Evolutionary conservation across 2,797 vertebrate genomes (phyloP).

Genomic region (Cryptoprocta ferox): DNA sequence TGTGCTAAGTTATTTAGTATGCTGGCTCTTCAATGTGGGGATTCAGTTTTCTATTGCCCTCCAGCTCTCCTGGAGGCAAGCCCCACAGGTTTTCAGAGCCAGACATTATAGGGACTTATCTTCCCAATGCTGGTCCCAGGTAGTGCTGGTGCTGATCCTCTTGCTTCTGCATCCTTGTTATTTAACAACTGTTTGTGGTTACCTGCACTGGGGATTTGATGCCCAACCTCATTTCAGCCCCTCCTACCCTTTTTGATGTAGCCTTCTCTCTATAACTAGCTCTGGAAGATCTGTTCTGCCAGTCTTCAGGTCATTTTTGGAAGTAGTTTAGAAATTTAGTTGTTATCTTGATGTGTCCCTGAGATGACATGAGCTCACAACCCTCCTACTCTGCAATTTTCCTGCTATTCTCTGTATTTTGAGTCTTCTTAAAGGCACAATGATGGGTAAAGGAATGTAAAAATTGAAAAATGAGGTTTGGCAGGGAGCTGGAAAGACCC

Average conservation of each 20-base stretch:
- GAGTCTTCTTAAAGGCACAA: background rate
- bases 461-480: background rate
- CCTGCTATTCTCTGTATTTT: background rate
- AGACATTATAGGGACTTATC: background rate
- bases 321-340: background rate
- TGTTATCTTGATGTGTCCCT: background rate
- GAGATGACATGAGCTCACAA: background rate
- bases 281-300: background rate
- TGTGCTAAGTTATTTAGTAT: too few relatives aligned
- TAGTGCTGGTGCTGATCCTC: background rate
- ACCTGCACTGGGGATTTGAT: background rate
- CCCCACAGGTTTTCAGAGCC: too few relatives aligned
- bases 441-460: background rate
- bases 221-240: background rate
- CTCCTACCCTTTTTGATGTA: background rate
- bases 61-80: too few relatives aligned
- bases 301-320: background rate
- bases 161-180: background rate
- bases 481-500: background rate
- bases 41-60: too few relatives aligned
- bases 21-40: too few relatives aligned
- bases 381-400: background rate
- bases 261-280: background rate
- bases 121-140: background rate
- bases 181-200: background rate